Base-by-base conservation (phyloP, 2,797 vertebrate species). In the Odontamblyopus lacepedii region DNA sequence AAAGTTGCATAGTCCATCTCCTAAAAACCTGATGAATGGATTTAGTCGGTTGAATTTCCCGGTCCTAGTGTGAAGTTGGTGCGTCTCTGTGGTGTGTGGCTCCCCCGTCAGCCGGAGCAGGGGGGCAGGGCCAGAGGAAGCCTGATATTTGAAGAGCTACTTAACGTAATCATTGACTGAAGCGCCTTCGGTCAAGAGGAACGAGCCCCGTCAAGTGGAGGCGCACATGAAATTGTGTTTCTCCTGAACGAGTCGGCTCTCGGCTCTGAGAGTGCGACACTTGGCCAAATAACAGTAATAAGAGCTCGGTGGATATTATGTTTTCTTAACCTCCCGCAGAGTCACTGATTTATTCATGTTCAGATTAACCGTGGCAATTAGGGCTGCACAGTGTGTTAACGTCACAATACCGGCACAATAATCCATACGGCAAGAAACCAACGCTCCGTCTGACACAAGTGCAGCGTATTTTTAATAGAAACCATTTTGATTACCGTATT, bases 71-170 rank as follows among this genome's bases (percentile, higher is more conserved):
- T 48, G 44, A 48, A 2, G 51, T 53, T 53, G 1, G 6, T n/a
- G 51, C 6, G 19, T 19, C 8, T 19, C 35, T 9, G 1, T 0
- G 0, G 51, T 18, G 85, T 67, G 56, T 26, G n/a, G 76, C 29
- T 63, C 35, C 35, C 35, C 9, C 27, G 62, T 53, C 50, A 64
- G 57, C 67, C 50, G 69, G 44, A 64, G 75, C 70, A 51, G 61
- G 75, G 78, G 84, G 55, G 87, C 85, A 78, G 84, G 82, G 85
- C 83, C 84, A 85, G 81, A 81, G 88, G 87, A 81, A 91, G 86
- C 84, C 83, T 87, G 91, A 88, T 91, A 89, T 89, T 91, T 85
- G 87, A 84, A 91, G 90, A 78, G 87, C 83, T 91, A 90, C 89
- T 92, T 91, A 89, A 89, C 89, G 80, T 90, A 89, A 92, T 90